phyloP scores from a whole-genome alignment of 30 jellyfish, hydroid and myxozoan species.

The Morbakka virulenta region DNA sequence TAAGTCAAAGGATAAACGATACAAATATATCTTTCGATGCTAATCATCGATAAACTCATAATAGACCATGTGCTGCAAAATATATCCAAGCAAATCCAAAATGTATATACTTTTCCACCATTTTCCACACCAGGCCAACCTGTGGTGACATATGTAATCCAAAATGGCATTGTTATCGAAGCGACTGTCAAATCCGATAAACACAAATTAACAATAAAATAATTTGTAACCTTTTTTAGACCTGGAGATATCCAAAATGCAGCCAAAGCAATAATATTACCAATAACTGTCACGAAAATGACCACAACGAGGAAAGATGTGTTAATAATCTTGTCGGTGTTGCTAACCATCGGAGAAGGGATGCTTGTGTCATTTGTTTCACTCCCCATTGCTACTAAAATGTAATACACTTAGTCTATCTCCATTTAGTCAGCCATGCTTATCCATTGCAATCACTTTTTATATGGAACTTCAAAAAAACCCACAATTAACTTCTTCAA shows the following conservation, averaged over 20 bases:
- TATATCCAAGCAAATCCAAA: constrained; percentile 66
- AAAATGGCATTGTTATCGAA: constrained; percentile 59
- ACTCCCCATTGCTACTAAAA: no score
- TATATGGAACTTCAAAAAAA: no score
- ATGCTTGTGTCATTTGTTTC: background rate
- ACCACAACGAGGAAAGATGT: constrained; percentile 46
- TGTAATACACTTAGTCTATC: no score
- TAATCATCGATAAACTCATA: constrained; percentile 74
- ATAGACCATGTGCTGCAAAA: constrained; percentile 86
- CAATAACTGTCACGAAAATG: constrained; percentile 59
- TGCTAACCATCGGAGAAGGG: background rate
- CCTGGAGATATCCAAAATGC: constrained; percentile 75
- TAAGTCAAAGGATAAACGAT: constrained; percentile 55
- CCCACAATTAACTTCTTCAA: no score
- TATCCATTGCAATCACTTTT: no score
- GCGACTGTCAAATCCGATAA: constrained; percentile 85
- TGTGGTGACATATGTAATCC: constrained; percentile 59
- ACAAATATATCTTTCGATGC: constrained; percentile 82
- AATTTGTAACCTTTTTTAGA: constrained; percentile 53
- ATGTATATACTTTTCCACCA: constrained; percentile 35
- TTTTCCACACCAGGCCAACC: constrained; percentile 61
- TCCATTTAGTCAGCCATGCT: no score
- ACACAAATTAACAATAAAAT: constrained; percentile 79
- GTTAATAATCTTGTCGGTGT: background rate
- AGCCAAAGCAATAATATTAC: constrained; percentile 73